Evolutionary conservation across 2,797 vertebrate genomes (phyloP).

Genomic region (Zalophus californianus): DNA sequence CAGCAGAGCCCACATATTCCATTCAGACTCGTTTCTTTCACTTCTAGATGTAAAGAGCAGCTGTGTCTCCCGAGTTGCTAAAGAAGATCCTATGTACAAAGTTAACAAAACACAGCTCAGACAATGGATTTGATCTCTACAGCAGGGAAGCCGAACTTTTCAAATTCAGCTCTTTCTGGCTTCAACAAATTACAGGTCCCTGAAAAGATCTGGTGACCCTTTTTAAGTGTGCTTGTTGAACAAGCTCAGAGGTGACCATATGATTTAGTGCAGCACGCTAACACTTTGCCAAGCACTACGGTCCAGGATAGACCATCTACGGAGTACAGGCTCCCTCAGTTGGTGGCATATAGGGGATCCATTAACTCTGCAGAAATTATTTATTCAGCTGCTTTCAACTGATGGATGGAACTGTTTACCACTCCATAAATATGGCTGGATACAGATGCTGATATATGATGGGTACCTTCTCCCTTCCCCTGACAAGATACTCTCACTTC

Average conservation of each 20-base stretch:
- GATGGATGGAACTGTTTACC: not conserved
- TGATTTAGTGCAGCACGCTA: conserved; percentile 67
- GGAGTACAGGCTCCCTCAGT: conserved; percentile 73
- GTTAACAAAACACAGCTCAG: conserved; percentile 82
- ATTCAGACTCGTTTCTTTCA: conserved; percentile 80
- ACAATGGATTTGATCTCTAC: conserved; percentile 84
- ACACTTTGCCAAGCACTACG: conserved; percentile 36
- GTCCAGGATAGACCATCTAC: not conserved
- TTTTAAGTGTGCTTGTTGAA: conserved; percentile 79
- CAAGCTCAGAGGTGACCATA: conserved; percentile 73
- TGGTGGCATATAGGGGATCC: conserved; percentile 58
- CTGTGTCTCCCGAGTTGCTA: conserved; percentile 78
- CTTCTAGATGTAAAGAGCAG: conserved; percentile 78
- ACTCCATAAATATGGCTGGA: not conserved
- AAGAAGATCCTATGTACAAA: conserved; percentile 81
- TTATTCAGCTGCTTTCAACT: conserved; percentile 3
- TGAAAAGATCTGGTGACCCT: conserved; percentile 80
- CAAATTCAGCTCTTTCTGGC: conserved; percentile 79
- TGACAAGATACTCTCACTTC: not conserved
- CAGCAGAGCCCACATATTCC: conserved; percentile 70
- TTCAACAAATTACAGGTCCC: conserved; percentile 80
- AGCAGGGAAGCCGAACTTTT: conserved; percentile 79
- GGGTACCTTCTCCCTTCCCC: too few species aligned
- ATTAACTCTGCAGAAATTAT: conserved; percentile 47
- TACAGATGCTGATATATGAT: not conserved